A percentile compares a stretch with the other conserved stretches of the same genome.
Conservation (phyloP, 2,888 invertebrate species). For the Prosopocoilus inquinatus region DNA sequence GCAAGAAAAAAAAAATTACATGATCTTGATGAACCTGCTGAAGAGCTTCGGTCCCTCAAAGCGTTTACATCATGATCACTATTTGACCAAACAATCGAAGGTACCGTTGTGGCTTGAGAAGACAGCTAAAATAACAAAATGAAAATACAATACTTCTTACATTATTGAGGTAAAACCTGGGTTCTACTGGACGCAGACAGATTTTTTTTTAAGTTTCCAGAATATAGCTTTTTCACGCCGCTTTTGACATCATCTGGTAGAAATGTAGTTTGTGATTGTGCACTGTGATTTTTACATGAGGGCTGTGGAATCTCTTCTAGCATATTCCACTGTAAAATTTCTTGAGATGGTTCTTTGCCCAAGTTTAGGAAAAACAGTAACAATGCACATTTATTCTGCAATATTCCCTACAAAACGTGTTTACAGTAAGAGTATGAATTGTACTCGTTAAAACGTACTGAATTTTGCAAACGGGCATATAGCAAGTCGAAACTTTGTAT, state of each 20-base stretch:
- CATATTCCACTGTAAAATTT: constrained; percentile 24
- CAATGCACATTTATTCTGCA: constrained; percentile 39
- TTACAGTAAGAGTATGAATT: not conserved
- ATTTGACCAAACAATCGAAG: constrained; percentile 37
- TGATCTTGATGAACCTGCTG: constrained; percentile 23
- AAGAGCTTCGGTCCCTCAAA: constrained; percentile 22
- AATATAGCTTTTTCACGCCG: constrained; percentile 29
- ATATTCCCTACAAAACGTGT: constrained; percentile 35
- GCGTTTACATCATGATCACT: constrained; percentile 34
- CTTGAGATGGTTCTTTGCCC: constrained; percentile 18
- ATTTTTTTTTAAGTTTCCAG: constrained; percentile 13
- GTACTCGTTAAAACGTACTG: constrained; percentile 29
- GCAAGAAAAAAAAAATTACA: constrained; percentile 17
- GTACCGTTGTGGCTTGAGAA: constrained; percentile 33
- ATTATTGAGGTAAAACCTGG: constrained; percentile 18
- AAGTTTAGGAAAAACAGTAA: constrained; percentile 41
- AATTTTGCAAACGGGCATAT: constrained; percentile 42
- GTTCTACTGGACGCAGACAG: constrained; percentile 21
- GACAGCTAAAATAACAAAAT: constrained; percentile 16
- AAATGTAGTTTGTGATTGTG: constrained; percentile 31
- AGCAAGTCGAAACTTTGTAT: constrained; percentile 42
- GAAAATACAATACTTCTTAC: not conserved
- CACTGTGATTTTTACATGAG: constrained; percentile 22
- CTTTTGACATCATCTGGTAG: constrained; percentile 35
- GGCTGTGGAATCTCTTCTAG: constrained; percentile 36